Evolutionary conservation across 2,888 invertebrate species (phyloP).

Genomic region (Colostygia pectinataria): DNA sequence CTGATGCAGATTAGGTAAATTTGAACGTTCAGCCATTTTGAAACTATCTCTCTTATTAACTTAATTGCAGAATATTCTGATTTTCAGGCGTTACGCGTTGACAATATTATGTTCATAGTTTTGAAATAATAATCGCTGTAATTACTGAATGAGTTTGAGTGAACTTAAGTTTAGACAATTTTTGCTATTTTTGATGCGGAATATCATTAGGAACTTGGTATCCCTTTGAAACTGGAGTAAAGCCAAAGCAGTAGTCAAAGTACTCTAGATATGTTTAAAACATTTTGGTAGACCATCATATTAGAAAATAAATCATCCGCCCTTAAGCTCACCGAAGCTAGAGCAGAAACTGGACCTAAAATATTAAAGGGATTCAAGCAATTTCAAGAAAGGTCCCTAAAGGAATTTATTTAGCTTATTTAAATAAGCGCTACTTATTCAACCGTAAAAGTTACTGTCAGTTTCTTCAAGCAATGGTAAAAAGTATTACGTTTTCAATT

Average conservation of each 20-base stretch:
- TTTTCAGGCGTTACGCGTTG: conserved; percentile 1
- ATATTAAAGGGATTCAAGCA: conserved; percentile 27
- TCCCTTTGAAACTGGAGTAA: no score
- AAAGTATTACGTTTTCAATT: no score
- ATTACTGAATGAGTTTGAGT: no score
- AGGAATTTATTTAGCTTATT: conserved; percentile 27
- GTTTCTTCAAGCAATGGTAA: neutral
- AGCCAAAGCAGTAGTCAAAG: neutral
- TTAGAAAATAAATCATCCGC: conserved; percentile 23
- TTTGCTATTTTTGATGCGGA: no score
- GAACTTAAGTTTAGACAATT: no score
- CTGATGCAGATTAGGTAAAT: conserved; percentile 21
- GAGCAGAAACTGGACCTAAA: conserved; percentile 25
- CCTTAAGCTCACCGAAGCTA: conserved; percentile 21
- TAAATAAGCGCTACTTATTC: conserved; percentile 20
- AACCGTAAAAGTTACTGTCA: conserved; percentile 8
- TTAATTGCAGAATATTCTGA: neutral
- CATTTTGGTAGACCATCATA: conserved; percentile 13
- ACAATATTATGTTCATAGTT: neutral
- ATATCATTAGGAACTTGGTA: no score
- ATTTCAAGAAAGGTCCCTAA: conserved; percentile 16
- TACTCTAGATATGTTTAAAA: conserved; percentile 7
- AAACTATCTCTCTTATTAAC: conserved; percentile 7
- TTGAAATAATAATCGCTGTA: neutral
- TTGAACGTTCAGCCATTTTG: conserved; percentile 17